Percentiles rank a stretch among this genome's conserved stretches.
Conservation (phyloP, 2,797 vertebrate genomes). For the Acanthornis magna region DNA sequence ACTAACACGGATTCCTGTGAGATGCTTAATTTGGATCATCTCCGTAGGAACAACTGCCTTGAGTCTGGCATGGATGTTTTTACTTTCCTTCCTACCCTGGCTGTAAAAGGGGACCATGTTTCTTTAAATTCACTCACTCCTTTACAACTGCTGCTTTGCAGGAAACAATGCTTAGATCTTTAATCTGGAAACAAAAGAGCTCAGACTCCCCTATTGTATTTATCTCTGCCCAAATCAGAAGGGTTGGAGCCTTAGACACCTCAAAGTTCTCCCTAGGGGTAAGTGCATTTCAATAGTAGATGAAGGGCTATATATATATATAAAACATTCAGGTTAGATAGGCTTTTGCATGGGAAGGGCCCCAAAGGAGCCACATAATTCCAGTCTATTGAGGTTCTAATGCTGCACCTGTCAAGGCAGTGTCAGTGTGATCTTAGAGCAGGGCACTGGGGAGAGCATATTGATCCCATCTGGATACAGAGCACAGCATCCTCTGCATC, state of each 20-base stretch:
- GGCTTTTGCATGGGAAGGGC: conserved; percentile 33
- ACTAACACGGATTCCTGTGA: neutral
- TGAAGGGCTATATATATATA: neutral
- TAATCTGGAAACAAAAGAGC: conserved; percentile 11
- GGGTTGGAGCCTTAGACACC: conserved; percentile 17
- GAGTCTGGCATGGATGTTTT: neutral
- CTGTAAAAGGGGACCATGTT: neutral
- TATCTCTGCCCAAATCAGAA: conserved; percentile 26
- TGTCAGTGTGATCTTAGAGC: conserved; percentile 10
- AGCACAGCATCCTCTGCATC: conserved; percentile 36
- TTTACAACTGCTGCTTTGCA: neutral
- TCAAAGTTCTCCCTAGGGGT: neutral
- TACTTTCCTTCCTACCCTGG: neutral
- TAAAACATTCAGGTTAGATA: conserved; percentile 1
- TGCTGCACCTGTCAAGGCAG: conserved; percentile 31
- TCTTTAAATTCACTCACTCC: conserved; percentile 23
- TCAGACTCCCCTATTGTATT: neutral
- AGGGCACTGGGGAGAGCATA: conserved; percentile 9
- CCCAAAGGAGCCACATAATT: conserved; percentile 21
- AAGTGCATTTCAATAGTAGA: conserved; percentile 9
- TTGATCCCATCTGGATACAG: conserved; percentile 35
- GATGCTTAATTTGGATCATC: neutral
- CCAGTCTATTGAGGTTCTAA: conserved; percentile 38
- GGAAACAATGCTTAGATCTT: conserved; percentile 19
- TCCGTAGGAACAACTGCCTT: neutral